These are phyloP conservation scores for Coccyzus lansbergi DNA, from an alignment of 2,797 vertebrate species.

Conservation along the genomic window DNA sequence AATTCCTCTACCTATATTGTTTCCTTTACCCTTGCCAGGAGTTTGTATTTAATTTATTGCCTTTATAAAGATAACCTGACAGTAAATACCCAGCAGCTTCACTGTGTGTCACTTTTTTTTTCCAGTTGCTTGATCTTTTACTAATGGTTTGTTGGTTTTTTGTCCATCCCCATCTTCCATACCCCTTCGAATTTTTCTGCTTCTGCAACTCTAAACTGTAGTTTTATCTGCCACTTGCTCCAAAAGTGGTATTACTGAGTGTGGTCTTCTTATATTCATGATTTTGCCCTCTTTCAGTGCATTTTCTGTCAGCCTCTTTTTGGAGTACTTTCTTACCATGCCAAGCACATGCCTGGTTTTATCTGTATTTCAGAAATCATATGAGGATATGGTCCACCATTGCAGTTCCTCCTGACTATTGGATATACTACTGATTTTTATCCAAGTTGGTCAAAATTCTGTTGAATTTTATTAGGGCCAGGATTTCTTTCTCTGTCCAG, in stretches of 20 bases:
- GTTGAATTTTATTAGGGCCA: neutral
- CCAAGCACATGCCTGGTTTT: neutral
- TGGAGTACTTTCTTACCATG: neutral
- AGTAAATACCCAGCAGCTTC: neutral
- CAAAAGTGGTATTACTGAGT: neutral
- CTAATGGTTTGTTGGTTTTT: neutral
- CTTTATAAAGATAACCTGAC: neutral
- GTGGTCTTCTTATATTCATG: neutral
- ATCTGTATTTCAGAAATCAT: neutral
- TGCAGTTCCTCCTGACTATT: neutral
- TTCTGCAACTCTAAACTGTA: neutral
- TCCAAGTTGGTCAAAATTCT: neutral
- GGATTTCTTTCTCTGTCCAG: neutral
- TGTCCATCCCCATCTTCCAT: too few relatives aligned
- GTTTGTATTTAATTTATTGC: neutral
- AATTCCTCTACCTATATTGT: neutral
- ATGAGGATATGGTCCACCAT: neutral
- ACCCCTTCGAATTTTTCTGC: neutral
- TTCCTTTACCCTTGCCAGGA: neutral
- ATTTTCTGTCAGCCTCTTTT: neutral
- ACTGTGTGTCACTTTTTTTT: neutral
- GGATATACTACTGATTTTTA: neutral
- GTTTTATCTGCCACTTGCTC: neutral
- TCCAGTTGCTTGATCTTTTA: neutral
- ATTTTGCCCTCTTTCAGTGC: neutral